Percentiles rank a stretch among this genome's conserved stretches.
Evolutionary conservation across 2,888 invertebrate species (phyloP).

Genomic region (Nomada ferruginata): DNA sequence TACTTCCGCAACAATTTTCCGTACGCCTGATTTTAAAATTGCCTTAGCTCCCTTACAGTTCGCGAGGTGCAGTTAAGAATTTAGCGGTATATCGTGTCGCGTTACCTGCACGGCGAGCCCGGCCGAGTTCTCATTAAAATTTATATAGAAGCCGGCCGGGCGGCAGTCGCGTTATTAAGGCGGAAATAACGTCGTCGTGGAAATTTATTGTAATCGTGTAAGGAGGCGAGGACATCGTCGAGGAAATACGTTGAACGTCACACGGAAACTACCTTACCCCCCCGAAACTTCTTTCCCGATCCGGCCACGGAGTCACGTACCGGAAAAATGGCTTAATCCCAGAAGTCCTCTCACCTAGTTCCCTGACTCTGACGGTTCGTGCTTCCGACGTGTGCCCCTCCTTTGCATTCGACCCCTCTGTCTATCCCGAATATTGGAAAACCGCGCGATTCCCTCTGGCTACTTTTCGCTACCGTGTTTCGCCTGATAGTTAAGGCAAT

Average conservation of each 20-base stretch:
- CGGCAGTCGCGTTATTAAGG: constrained; percentile 38
- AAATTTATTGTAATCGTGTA: constrained; percentile 68
- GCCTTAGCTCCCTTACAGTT: not conserved
- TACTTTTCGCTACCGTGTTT: constrained; percentile 30
- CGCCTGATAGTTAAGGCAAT: constrained; percentile 25
- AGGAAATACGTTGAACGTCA: constrained; percentile 64
- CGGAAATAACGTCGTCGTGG: constrained; percentile 35
- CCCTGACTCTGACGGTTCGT: constrained; percentile 56
- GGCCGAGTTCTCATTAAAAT: constrained; percentile 24
- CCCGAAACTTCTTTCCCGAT: constrained; percentile 56
- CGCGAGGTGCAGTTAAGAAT: constrained; percentile 9
- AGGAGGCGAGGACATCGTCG: constrained; percentile 62
- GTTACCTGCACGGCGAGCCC: not conserved
- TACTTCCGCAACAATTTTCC: too few species aligned
- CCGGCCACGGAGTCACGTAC: constrained; percentile 63
- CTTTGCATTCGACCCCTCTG: constrained; percentile 53
- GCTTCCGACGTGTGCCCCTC: constrained; percentile 45
- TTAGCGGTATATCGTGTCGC: not conserved
- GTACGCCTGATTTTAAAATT: not conserved
- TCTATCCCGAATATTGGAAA: constrained; percentile 57
- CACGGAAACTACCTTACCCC: constrained; percentile 46
- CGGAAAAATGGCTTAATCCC: constrained; percentile 72
- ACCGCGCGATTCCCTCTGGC: constrained; percentile 19
- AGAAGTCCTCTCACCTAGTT: constrained; percentile 68
- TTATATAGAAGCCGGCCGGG: constrained; percentile 9